Base-by-base conservation (phyloP, 2,113 vertebrate genomes). In the Pelodiscus sinensis region DNA sequence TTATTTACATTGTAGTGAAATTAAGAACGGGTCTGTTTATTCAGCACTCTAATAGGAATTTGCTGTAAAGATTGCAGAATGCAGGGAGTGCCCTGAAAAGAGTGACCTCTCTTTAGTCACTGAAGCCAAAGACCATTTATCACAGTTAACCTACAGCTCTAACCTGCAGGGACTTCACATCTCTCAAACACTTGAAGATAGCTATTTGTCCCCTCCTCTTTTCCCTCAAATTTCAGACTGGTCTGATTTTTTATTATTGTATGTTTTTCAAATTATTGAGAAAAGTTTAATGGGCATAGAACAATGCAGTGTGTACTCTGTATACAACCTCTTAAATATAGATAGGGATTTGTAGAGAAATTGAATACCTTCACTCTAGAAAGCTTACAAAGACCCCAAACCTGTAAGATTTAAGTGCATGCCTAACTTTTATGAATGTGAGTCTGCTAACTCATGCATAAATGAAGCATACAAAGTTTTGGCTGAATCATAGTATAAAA, bases 121-220 rank as follows among this genome's bases (percentile, higher is more conserved):
- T 3, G 55, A 94, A 95, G 93, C 82, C 94, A 94, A 88, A 96
- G 92, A 97, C 81, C 94, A 94, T 95, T 96, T 92, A 94, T 96
- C 95, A 95, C 81, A 81, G 83, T 94, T 96, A 97, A 95, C 93
- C 92, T 93, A 92, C 88, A 97, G 94, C 96, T 94, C 89, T 90
- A 82, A 93, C 88, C 82, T 89, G 68, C 83, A 1, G 2, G 80
- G 57, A 57, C 83, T 78, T 93, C 92, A 92, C 88, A 95, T 90
- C 84, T 50, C 0, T 94, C 94, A 96, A 4, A 58, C 77, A 79
- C 82, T 94, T 94, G 89, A 88, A 96, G 92, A 71, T 75, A 84
- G 90, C 84, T 94, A 81, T 91, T 95, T 94, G 79, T 89, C 81
- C 80, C 80, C 82, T 94, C 79, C 82, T 94, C 90, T 83, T 35